These are phyloP conservation scores for Anticlea derivata DNA, from an alignment of 2,888 invertebrate species.

Conservation along the genomic window DNA sequence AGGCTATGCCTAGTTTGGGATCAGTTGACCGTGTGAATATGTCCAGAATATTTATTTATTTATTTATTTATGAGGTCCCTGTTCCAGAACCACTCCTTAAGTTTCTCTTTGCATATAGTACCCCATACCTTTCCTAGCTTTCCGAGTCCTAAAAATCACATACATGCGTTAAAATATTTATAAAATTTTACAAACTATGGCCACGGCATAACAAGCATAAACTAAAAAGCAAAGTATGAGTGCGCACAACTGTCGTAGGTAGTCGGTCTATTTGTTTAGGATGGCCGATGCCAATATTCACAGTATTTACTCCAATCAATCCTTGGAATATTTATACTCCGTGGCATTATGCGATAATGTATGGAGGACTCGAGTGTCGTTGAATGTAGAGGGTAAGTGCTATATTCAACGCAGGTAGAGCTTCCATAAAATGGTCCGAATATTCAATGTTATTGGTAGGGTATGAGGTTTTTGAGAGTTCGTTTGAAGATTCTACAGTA, in stretches of 20 bases:
- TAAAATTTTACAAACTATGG: background rate
- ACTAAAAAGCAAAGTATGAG: slow-evolving; percentile 6
- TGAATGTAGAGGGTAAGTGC: slow-evolving; percentile 47
- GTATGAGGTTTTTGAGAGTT: background rate
- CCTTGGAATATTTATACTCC: slow-evolving; percentile 19
- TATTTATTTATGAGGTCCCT: too few relatives aligned
- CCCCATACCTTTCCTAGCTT: too few relatives aligned
- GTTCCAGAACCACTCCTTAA: too few relatives aligned
- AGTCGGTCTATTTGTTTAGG: slow-evolving; percentile 59
- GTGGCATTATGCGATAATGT: slow-evolving; percentile 49
- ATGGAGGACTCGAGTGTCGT: slow-evolving; percentile 32
- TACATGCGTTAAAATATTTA: background rate
- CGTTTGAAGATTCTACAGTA: slow-evolving; percentile 2
- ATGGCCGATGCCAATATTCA: slow-evolving; percentile 51
- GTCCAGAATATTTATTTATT: too few relatives aligned
- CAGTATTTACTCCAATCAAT: slow-evolving; percentile 63
- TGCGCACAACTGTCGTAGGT: slow-evolving; percentile 23
- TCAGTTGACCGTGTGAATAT: too few relatives aligned
- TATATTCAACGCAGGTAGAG: slow-evolving; percentile 43
- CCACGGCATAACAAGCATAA: background rate
- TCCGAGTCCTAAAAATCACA: background rate
- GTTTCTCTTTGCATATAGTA: too few relatives aligned
- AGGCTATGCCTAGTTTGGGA: too few relatives aligned
- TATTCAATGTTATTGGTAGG: slow-evolving; percentile 12
- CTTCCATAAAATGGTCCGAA: slow-evolving; percentile 1